Evolutionary conservation across 2,113 vertebrate genomes (phyloP).

Genomic region (Entelurus aequoreus): DNA sequence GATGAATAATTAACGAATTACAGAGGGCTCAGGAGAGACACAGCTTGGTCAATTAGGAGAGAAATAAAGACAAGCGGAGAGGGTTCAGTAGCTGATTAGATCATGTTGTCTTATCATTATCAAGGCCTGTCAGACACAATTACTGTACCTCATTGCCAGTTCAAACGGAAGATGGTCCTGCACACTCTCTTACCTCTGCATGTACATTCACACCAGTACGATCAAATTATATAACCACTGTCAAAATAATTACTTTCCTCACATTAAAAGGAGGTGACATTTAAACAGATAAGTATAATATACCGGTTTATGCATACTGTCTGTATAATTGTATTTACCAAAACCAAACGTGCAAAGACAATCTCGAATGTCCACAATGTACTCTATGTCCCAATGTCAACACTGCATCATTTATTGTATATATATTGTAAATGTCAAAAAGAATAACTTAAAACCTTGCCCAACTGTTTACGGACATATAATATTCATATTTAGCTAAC

Average conservation of each 20-base stretch:
- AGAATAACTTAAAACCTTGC: too few relatives aligned
- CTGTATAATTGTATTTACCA: too few relatives aligned
- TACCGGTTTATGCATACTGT: too few relatives aligned
- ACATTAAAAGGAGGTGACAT: too few relatives aligned
- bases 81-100: constrained; percentile 81
- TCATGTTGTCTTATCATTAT: constrained; percentile 86
- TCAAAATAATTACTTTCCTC: too few relatives aligned
- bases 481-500: too few relatives aligned
- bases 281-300: too few relatives aligned
- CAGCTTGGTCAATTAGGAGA: constrained; percentile 88
- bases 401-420: not conserved
- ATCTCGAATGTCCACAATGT: too few relatives aligned
- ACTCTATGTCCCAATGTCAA: too few relatives aligned
- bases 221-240: not conserved
- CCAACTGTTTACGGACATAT: too few relatives aligned
- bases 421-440: too few relatives aligned
- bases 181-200: constrained; percentile 44
- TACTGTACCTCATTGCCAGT: constrained; percentile 79
- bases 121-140: constrained; percentile 88
- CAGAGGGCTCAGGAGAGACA: constrained; percentile 81
- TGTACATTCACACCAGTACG: constrained; percentile 3
- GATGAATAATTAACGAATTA: constrained; percentile 99
- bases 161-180: constrained; percentile 83
- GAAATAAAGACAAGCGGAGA: constrained; percentile 79
- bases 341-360: too few relatives aligned